Percentiles rank a stretch among this genome's conserved stretches.
Evolutionary conservation across 2,113 vertebrate species (phyloP).

Genomic region (Columba janthina): DNA sequence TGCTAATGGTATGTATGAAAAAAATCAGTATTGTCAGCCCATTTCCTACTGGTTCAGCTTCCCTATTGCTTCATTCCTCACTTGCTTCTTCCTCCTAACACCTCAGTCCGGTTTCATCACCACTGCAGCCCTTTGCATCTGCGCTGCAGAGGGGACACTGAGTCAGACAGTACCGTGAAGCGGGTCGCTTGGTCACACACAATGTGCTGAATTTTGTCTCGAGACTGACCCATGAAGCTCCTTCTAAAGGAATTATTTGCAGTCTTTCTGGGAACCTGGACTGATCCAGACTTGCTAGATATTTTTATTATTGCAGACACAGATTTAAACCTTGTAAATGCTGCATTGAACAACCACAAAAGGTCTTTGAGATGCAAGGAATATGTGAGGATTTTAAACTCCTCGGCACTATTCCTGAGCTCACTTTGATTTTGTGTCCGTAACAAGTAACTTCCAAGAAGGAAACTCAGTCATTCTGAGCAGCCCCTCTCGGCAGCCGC

Average conservation of each 20-base stretch:
- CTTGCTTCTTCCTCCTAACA: not conserved
- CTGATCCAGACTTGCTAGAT: not conserved
- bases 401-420: not conserved
- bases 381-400: not conserved
- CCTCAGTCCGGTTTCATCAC: not conserved
- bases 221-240: not conserved
- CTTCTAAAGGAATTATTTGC: not conserved
- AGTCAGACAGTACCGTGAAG: not conserved
- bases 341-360: not conserved
- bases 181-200: not conserved
- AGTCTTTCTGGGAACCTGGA: not conserved
- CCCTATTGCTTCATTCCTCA: not conserved
- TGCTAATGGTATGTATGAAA: not conserved
- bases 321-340: conserved; percentile 20
- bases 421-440: not conserved
- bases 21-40: not conserved
- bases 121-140: not conserved
- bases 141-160: not conserved
- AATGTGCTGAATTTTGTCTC: not conserved
- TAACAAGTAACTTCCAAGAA: not conserved
- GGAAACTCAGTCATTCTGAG: not conserved
- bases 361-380: not conserved
- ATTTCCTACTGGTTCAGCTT: not conserved
- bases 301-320: not conserved
- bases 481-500: not conserved